phyloP scores from a whole-genome alignment of 1,140 invertebrate genomes.

The Drosophila ironensis region DNA sequence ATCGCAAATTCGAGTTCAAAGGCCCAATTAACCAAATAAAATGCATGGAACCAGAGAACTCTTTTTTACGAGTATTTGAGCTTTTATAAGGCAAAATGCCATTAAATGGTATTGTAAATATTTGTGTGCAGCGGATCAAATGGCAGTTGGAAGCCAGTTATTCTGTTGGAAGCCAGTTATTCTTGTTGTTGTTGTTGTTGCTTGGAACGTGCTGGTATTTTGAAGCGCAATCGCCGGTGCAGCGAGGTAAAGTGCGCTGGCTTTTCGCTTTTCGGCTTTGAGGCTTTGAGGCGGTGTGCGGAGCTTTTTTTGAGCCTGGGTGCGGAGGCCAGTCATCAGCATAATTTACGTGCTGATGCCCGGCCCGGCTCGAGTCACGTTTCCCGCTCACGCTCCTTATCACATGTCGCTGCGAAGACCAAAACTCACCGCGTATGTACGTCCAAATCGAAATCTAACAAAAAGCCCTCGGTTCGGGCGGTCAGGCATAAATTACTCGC shows the following conservation, averaged over 20 bases:
- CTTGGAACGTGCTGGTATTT: conserved; percentile 75
- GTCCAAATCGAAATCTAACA: too few relatives aligned
- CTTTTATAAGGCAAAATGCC: conserved; percentile 56
- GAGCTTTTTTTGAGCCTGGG: conserved; percentile 45
- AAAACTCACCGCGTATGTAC: conserved; percentile 1
- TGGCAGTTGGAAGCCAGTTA: conserved; percentile 56
- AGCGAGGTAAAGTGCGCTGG: not conserved
- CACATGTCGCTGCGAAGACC: conserved; percentile 13
- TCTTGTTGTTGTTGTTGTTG: conserved; percentile 10
- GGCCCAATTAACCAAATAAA: conserved; percentile 75
- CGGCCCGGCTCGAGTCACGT: conserved; percentile 65
- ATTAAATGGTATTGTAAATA: conserved; percentile 69
- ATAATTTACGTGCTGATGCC: conserved; percentile 77
- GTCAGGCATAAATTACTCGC: too few relatives aligned
- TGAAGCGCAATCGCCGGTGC: conserved; percentile 42
- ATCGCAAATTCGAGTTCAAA: conserved; percentile 61
- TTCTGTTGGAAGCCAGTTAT: conserved; percentile 27
- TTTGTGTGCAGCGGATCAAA: conserved; percentile 68
- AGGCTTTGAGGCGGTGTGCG: too few relatives aligned
- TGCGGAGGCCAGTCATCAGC: conserved; percentile 50
- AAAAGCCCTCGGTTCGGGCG: too few relatives aligned
- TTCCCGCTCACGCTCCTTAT: conserved; percentile 59
- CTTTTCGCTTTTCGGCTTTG: conserved; percentile 3
- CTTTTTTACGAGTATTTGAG: conserved; percentile 7
- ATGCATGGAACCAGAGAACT: conserved; percentile 51